phyloP scores from a whole-genome alignment of 1,140 invertebrate genomes.

The Ditylenchus dipsaci region DNA sequence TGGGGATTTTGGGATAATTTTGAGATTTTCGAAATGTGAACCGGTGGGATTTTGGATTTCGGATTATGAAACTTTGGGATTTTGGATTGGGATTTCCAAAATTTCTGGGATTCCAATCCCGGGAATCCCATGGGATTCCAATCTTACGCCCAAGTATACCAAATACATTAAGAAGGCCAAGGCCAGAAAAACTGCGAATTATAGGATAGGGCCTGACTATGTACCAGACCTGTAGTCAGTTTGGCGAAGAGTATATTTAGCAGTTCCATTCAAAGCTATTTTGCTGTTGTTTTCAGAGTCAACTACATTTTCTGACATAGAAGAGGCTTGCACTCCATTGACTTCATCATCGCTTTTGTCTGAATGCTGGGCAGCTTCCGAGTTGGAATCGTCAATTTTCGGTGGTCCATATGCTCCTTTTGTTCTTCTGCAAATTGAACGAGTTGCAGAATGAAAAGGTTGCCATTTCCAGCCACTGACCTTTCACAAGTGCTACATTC shows the following conservation, averaged over 20 bases:
- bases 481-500: conserved; percentile 42
- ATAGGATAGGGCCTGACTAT: too few species aligned
- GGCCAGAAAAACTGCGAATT: too few species aligned
- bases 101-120: too few species aligned
- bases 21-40: too few species aligned
- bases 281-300: neutral
- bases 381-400: neutral
- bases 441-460: neutral
- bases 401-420: conserved; percentile 17
- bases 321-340: neutral
- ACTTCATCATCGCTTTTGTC: neutral
- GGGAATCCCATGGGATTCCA: too few species aligned
- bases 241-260: conserved; percentile 14
- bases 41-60: too few species aligned
- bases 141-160: too few species aligned
- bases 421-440: neutral
- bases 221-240: too few species aligned
- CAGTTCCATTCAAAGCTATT: neutral
- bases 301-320: neutral
- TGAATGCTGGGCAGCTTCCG: neutral
- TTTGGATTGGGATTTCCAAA: too few species aligned
- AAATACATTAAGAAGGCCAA: too few species aligned
- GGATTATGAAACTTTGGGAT: too few species aligned
- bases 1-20: too few species aligned
- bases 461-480: conserved; percentile 18